Conservation (phyloP, 1,140 invertebrate genomes). For the Drosophila virilis region DNA sequence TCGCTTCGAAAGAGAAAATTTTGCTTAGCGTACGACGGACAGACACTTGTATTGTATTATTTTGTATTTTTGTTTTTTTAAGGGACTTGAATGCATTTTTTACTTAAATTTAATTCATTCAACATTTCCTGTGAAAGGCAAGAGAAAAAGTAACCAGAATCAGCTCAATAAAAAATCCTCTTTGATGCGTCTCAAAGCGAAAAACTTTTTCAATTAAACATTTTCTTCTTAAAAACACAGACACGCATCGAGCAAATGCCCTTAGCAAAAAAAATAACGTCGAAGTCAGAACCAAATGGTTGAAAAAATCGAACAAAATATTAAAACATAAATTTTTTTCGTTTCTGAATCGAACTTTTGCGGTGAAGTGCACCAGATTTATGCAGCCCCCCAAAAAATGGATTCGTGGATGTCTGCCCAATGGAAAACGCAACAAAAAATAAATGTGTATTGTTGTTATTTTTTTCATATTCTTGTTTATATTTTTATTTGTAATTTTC, state of each 20-base stretch:
- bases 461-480: neutral
- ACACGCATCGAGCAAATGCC: constrained; percentile 18
- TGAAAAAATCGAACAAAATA: constrained; percentile 50
- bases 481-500: constrained; percentile 22
- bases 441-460: too few species aligned
- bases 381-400: constrained; percentile 49
- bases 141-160: constrained; percentile 39
- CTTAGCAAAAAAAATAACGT: constrained; percentile 29
- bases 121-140: constrained; percentile 2
- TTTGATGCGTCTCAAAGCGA: constrained; percentile 62
- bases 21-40: neutral
- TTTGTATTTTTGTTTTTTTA: too few species aligned
- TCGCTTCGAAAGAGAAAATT: too few species aligned
- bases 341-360: constrained; percentile 54
- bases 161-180: constrained; percentile 51
- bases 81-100: neutral
- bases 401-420: constrained; percentile 38
- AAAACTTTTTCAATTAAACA: constrained; percentile 79
- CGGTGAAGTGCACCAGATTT: constrained; percentile 75
- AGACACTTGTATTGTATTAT: too few species aligned
- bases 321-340: constrained; percentile 68
- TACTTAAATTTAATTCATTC: constrained; percentile 18
- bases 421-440: constrained; percentile 31
- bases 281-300: neutral
- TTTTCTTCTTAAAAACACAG: constrained; percentile 71